Conservation (phyloP, 37 sponge, comb jelly and placozoan genomes). For the Amphimedon queenslandica region DNA sequence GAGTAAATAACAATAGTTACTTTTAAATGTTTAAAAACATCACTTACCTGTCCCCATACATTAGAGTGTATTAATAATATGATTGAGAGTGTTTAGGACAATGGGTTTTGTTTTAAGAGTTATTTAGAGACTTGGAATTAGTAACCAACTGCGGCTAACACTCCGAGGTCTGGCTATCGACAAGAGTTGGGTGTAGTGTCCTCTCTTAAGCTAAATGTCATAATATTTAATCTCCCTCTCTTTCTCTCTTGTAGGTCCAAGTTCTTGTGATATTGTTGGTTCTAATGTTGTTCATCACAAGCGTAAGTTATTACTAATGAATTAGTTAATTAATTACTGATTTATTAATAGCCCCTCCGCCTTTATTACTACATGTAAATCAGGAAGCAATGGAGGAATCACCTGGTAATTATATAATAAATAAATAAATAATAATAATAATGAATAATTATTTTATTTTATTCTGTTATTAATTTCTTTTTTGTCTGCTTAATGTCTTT, state of each 20-base stretch:
- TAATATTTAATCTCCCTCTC: not conserved
- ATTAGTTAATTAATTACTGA: no score
- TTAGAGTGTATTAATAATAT: not conserved
- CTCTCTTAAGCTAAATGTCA: not conserved
- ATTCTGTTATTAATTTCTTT: no score
- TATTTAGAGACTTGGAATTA: not conserved
- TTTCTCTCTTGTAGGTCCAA: constrained; percentile 19
- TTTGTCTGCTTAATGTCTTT: no score
- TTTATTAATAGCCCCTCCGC: no score
- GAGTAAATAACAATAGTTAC: not conserved
- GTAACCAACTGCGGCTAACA: not conserved
- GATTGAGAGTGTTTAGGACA: not conserved
- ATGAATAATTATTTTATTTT: no score
- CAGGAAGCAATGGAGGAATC: no score
- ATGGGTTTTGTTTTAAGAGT: not conserved
- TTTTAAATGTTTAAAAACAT: not conserved
- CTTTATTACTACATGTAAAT: no score
- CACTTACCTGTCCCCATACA: not conserved
- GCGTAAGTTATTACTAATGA: no score
- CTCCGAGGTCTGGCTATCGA: not conserved
- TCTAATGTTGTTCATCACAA: constrained; percentile 51
- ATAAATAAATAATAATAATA: no score
- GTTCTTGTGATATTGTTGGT: constrained; percentile 37
- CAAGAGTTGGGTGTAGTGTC: no score
- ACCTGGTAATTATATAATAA: no score